phyloP scores from a whole-genome alignment of 2,113 vertebrate species.

The Coryphaenoides rupestris region DNA sequence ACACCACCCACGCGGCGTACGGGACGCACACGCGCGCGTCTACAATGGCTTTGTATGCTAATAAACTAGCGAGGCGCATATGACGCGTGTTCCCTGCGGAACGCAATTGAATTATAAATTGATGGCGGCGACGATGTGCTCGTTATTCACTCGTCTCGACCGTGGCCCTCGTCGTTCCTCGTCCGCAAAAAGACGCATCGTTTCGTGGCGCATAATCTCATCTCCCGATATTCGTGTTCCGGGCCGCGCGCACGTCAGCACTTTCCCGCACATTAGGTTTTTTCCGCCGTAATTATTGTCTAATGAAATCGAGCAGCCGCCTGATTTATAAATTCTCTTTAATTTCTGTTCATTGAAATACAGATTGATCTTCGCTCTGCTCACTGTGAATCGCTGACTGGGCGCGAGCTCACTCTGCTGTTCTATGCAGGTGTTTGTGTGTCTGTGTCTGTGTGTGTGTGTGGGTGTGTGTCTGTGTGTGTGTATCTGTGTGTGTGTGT shows the following conservation, averaged over 20 bases:
- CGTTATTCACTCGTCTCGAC: too few relatives aligned
- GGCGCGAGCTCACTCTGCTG: not conserved
- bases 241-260: not conserved
- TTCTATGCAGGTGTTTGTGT: not conserved
- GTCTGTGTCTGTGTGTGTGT: not conserved
- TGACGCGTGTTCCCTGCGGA: too few relatives aligned
- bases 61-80: too few relatives aligned
- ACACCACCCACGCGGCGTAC: too few relatives aligned
- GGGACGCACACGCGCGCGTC: too few relatives aligned
- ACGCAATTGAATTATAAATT: too few relatives aligned
- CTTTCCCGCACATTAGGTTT: too few relatives aligned
- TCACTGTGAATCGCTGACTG: conserved; percentile 1
- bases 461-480: not conserved
- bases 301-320: conserved; percentile 5
- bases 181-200: not conserved
- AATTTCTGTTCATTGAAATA: conserved; percentile 3
- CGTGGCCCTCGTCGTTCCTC: not conserved
- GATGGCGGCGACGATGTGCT: too few relatives aligned
- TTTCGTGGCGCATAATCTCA: conserved; percentile 3
- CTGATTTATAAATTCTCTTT: conserved; percentile 2
- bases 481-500: not conserved
- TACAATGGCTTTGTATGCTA: too few relatives aligned
- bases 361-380: not conserved
- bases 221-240: conserved; percentile 18
- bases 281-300: conserved; percentile 7